Base-by-base conservation (phyloP, 2,113 vertebrate species). In the Malurus elegans region DNA sequence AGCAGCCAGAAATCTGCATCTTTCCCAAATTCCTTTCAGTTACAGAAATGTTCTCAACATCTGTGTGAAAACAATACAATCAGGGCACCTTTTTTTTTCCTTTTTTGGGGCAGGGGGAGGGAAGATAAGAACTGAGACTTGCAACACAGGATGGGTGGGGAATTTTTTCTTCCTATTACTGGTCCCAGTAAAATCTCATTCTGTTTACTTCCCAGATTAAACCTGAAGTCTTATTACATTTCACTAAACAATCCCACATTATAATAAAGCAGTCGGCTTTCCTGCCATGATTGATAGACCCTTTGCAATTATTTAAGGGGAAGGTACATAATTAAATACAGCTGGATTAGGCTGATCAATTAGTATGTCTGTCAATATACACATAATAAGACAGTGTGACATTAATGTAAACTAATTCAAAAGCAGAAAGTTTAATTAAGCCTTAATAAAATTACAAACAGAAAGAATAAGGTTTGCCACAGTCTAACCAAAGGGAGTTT, bases 361-460 rank as follows among this genome's bases (percentile, higher is more conserved):
- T 85, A 89, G 70, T n/a, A 29, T 90, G 32, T 90, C 90, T 85
- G 94, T 90, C 90, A 93, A 67, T 81, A 94, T 48, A 90, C 54
- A 82, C 45, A 42, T 7, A 90, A 70, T 69, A 94, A 92, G 92
- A 80, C 92, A 93, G 83, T 11, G 23, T 61, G 74, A 90, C 86
- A 79, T 66, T 93, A 88, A 86, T 40, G 78, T 60, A 96, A 96
- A 95, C 79, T 86, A 74, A 94, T 92, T 96, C 72, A 86, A 94
- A 89, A 76, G 85, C 56, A 92, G 56, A 90, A 93, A 86, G 92
- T 94, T 96, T 96, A 96, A 94, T 95, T 92, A 95, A 97, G 88
- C 57, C 80, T 70, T 71, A 91, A 92, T 71, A 96, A 79, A 92
- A 95, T 84, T 53, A 91, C 31, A 86, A 53, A 62, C n/a, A 40